Evolutionary conservation across 2,113 vertebrate species (phyloP).

Genomic region (Epinephelus fuscoguttatus): DNA sequence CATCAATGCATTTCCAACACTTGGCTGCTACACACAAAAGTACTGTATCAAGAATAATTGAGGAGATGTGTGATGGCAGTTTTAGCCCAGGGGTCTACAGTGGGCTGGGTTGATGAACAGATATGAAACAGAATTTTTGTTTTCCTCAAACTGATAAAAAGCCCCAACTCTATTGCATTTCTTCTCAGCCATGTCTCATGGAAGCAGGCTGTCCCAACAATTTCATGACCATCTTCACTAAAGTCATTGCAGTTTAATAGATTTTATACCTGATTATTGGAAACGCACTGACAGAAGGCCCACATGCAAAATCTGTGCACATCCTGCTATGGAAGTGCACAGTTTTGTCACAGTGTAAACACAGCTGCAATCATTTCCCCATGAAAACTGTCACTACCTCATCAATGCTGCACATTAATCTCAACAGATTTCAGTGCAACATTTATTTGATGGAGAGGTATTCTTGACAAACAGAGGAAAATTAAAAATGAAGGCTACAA

Average conservation of each 20-base stretch:
- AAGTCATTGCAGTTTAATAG: not conserved
- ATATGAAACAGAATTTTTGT: conserved; percentile 6
- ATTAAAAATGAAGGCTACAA: not conserved
- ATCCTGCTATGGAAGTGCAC: too few relatives aligned
- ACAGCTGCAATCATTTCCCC: not conserved
- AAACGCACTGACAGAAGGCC: not conserved
- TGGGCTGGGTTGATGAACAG: conserved; percentile 24
- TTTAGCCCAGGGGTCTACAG: conserved; percentile 53
- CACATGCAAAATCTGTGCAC: not conserved
- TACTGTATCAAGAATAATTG: conserved; percentile 55
- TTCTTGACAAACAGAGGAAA: not conserved
- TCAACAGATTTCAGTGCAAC: not conserved
- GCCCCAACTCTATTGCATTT: too few relatives aligned
- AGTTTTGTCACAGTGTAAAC: too few relatives aligned
- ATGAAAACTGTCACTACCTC: not conserved
- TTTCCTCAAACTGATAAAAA: not conserved
- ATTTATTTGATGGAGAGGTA: not conserved
- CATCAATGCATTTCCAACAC: conserved; percentile 55
- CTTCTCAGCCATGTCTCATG: not conserved
- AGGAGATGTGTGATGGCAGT: conserved; percentile 61
- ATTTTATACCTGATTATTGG: not conserved
- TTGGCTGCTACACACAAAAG: conserved; percentile 45
- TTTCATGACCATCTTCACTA: not conserved
- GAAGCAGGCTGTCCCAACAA: not conserved
- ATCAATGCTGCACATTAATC: not conserved